These are phyloP conservation scores for Picathartes gymnocephalus DNA, from an alignment of 2,113 vertebrate species.

Conservation along the genomic window DNA sequence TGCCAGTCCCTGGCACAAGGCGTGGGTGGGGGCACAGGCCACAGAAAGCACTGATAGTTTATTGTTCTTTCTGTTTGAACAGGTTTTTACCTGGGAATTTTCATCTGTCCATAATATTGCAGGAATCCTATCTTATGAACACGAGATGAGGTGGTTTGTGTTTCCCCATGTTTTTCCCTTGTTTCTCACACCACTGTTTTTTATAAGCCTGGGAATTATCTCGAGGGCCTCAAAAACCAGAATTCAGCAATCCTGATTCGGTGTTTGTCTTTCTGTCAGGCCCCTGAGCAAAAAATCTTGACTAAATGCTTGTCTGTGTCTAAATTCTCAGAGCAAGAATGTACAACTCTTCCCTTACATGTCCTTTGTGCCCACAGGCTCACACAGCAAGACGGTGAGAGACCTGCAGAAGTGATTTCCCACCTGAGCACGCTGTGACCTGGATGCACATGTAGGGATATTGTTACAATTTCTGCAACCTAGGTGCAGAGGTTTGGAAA, in stretches of 20 bases:
- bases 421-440: not conserved
- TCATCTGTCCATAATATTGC: not conserved
- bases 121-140: not conserved
- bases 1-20: not conserved
- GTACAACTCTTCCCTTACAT: not conserved
- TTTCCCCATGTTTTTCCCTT: not conserved
- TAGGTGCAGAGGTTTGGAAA: slow-evolving; percentile 40
- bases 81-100: not conserved
- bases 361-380: not conserved
- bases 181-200: not conserved
- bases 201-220: not conserved
- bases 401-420: slow-evolving; percentile 12
- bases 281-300: not conserved
- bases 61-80: not conserved
- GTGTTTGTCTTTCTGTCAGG: not conserved
- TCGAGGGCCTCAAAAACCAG: not conserved
- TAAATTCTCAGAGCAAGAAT: not conserved
- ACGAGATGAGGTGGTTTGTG: not conserved
- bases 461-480: slow-evolving; percentile 9
- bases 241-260: not conserved
- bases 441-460: not conserved
- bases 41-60: not conserved
- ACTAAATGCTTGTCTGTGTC: not conserved
- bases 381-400: not conserved
- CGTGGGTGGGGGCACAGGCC: rapidly evolving